Percentiles rank a stretch among this genome's conserved stretches.
These are phyloP conservation scores for Chrysogorgia sp. DNA, from an alignment of 92 coral and sea anemone genomes.

Conservation along the genomic window DNA sequence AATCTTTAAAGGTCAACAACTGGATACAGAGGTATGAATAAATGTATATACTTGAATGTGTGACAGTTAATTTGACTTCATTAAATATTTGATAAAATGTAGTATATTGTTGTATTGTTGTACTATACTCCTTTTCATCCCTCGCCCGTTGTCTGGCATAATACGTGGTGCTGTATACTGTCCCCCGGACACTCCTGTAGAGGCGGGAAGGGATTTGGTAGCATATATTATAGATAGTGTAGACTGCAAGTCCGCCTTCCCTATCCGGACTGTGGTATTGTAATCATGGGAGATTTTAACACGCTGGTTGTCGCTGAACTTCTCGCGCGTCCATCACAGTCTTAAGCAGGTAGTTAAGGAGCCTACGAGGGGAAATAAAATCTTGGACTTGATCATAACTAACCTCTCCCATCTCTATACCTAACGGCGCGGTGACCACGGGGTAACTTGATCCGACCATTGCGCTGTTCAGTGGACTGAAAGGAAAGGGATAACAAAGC, in stretches of 20 bases:
- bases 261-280: conserved; percentile 53
- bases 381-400: conserved; percentile 21
- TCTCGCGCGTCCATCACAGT: conserved; percentile 3
- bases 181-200: conserved; percentile 38
- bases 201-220: conserved; percentile 25
- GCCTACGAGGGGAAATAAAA: conserved; percentile 19
- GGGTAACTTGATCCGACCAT: conserved; percentile 52
- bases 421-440: too few relatives aligned
- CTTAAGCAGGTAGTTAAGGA: conserved; percentile 19
- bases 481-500: background rate
- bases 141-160: conserved; percentile 45
- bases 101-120: too few relatives aligned
- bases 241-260: conserved; percentile 27
- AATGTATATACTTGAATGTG: background rate
- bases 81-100: too few relatives aligned
- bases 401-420: conserved; percentile 5
- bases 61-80: too few relatives aligned
- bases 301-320: conserved; percentile 35
- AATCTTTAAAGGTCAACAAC: conserved; percentile 69
- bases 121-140: too few relatives aligned
- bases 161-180: conserved; percentile 30
- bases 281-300: conserved; percentile 59
- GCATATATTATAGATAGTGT: conserved; percentile 41
- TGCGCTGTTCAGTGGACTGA: conserved; percentile 19
- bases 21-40: conserved; percentile 89